Base-by-base conservation (phyloP, 2,888 invertebrate species). In the Caenorhabditis uteleia region DNA sequence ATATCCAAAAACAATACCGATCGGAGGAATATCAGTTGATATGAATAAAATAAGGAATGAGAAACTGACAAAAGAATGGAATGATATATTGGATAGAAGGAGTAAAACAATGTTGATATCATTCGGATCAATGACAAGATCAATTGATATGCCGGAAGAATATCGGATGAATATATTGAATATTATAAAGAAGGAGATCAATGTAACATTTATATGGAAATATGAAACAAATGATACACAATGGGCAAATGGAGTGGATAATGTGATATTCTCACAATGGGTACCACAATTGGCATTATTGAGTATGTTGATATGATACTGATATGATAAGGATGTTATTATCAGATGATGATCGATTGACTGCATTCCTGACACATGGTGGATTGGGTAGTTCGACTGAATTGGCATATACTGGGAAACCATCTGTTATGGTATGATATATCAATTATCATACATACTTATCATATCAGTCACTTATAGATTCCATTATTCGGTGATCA, bases 401-500 rank as follows among this genome's bases (percentile, higher is more conserved):
- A 20, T 33, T 67, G 33, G 66, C 60, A 4, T 42, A 51, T 38
- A 16, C 26, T 10, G 66, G 66, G 25, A 67, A 67, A 39, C 64
- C 64, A 10, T 53, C 64, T 12, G 20, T 62, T 2, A 47, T 65
- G 64, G 40, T n/a, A n/a, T n/a, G n/a, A n/a, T n/a, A n/a, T n/a
- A n/a, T n/a, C n/a, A n/a, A n/a, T n/a, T n/a, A n/a, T n/a, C n/a
- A n/a, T n/a, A n/a, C n/a, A n/a, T n/a, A n/a, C n/a, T n/a, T n/a
- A n/a, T n/a, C n/a, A n/a, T n/a, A n/a, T n/a, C n/a, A n/a, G n/a
- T n/a, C n/a, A n/a, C n/a, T n/a, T n/a, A n/a, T n/a, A n/a, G n/a
- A n/a, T 68, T 43, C 68, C 68, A 14, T 39, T 68, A 16, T 64
- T 64, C 20, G 57, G 54, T 16, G 68, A 68, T 38, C 68, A 68